These are phyloP conservation scores for Hypanus sabinus DNA, from an alignment of 2,113 vertebrate species.

Conservation along the genomic window DNA sequence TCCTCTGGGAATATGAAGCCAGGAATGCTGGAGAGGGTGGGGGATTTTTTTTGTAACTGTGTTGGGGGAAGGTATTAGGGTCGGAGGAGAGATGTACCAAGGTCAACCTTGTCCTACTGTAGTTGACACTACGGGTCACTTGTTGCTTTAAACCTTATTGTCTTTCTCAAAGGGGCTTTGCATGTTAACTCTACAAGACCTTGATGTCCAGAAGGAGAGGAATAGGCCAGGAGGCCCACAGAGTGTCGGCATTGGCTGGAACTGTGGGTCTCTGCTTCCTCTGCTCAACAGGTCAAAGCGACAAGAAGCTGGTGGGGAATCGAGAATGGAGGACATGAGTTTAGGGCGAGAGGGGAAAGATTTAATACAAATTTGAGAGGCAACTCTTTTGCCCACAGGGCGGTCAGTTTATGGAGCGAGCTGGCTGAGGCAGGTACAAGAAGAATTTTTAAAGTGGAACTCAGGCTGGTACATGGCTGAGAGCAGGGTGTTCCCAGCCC, in stretches of 20 bases:
- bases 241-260: rapidly evolving
- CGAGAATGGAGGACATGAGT: no score
- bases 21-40: background rate
- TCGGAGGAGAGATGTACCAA: background rate
- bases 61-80: background rate
- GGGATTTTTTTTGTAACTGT: background rate
- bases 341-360: no score
- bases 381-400: no score
- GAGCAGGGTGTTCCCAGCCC: no score
- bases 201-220: background rate
- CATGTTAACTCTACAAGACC: no score
- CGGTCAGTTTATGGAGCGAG: no score
- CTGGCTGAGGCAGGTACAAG: no score
- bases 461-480: no score
- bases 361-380: no score
- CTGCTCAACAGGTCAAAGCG: background rate
- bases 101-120: background rate
- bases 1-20: background rate
- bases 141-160: no score
- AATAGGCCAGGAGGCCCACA: background rate
- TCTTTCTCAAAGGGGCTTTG: background rate
- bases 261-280: background rate
- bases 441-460: no score
- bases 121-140: background rate
- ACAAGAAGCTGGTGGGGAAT: background rate